Evolutionary conservation across 2,113 vertebrate genomes (phyloP).

Genomic region (Ptilorrhoa leucosticta): DNA sequence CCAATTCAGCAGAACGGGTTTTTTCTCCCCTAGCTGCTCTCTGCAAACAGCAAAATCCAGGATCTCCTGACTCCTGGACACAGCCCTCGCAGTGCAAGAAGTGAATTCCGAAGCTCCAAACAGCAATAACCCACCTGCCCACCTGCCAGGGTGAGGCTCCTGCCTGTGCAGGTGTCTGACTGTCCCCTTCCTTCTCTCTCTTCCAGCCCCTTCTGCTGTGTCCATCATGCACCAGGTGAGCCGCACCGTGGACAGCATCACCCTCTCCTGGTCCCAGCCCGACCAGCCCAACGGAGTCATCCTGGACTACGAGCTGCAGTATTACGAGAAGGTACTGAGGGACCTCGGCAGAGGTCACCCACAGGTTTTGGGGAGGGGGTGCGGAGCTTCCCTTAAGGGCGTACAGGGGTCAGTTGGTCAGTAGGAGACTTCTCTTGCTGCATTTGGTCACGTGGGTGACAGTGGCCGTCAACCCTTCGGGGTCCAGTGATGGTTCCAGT

Average conservation of each 20-base stretch:
- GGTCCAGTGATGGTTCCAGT: background rate
- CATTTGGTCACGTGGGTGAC: background rate
- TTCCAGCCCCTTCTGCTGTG: conserved; percentile 87
- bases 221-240: conserved; percentile 97
- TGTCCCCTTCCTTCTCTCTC: background rate
- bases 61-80: background rate
- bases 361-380: background rate
- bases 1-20: background rate
- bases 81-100: background rate
- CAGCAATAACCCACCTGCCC: background rate
- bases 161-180: background rate
- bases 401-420: background rate
- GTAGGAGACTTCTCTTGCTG: background rate
- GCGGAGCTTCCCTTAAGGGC: rapidly evolving
- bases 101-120: background rate
- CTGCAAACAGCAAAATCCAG: background rate
- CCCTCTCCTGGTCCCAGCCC: conserved; percentile 94
- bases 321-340: conserved; percentile 88
- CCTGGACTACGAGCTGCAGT: conserved; percentile 93
- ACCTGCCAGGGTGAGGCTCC: background rate
- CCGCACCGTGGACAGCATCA: conserved; percentile 87
- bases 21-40: background rate
- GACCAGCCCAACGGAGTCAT: conserved; percentile 95
- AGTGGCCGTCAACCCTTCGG: background rate
- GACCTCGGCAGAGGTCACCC: background rate